Evolutionary conservation across 2,888 invertebrate genomes (phyloP).

Genomic region (Cephus pulcher): DNA sequence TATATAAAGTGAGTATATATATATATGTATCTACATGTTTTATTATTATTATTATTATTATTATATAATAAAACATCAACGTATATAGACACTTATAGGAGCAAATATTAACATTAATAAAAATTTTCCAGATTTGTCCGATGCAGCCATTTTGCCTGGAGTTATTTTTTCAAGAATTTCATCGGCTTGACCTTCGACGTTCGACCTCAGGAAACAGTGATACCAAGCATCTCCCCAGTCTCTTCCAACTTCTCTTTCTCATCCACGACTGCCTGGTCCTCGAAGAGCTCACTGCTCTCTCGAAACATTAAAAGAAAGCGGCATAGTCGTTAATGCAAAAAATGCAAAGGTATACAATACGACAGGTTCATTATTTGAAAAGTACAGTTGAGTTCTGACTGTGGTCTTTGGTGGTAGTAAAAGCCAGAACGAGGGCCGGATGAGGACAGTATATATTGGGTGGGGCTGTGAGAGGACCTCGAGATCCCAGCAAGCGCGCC

Average conservation of each 20-base stretch:
- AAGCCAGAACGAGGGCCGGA: conserved; percentile 15
- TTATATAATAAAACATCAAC: neutral
- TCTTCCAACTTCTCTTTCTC: neutral
- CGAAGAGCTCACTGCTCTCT: neutral
- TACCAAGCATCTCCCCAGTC: neutral
- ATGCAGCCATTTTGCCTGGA: neutral
- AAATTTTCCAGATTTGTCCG: neutral
- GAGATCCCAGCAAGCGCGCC: conserved; percentile 45
- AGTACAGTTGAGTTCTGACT: conserved; percentile 49
- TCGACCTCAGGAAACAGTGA: neutral
- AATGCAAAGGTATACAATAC: conserved; percentile 63
- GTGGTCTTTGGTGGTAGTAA: conserved; percentile 50
- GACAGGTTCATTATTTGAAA: conserved; percentile 59
- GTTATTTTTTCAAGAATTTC: neutral
- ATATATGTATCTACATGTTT: too few relatives aligned
- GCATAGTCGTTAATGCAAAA: conserved; percentile 52
- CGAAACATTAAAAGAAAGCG: conserved; percentile 21
- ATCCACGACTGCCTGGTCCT: neutral
- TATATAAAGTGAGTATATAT: conserved; percentile 4
- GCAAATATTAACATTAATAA: neutral
- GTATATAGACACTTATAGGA: neutral
- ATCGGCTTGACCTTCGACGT: neutral
- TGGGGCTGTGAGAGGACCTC: conserved; percentile 53
- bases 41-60: too few relatives aligned
- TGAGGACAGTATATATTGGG: conserved; percentile 38